A percentile compares a stretch with the other conserved stretches of the same genome.
These are phyloP conservation scores for Ectobius pallidus DNA, from an alignment of 2,888 invertebrate genomes.

Conservation along the genomic window DNA sequence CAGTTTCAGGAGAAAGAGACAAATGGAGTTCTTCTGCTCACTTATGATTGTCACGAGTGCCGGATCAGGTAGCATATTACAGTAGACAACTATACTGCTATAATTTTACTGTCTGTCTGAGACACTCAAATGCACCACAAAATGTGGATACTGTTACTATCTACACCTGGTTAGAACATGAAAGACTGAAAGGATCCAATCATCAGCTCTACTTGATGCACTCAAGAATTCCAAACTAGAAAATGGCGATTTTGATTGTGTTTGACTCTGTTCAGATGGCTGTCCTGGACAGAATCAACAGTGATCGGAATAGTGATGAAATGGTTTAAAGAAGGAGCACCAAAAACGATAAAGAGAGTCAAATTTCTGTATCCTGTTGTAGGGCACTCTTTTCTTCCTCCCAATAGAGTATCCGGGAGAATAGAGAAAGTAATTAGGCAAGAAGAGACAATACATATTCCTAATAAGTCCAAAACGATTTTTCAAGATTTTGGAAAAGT, in stretches of 20 bases:
- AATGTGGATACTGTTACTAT: background rate
- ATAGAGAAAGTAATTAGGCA: too few species aligned
- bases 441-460: background rate
- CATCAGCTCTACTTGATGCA: conserved; percentile 3
- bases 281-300: conserved; percentile 21
- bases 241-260: conserved; percentile 9
- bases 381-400: background rate
- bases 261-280: background rate
- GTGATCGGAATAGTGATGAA: conserved; percentile 7
- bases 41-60: background rate
- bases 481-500: conserved; percentile 7
- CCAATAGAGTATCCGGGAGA: background rate
- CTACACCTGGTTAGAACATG: conserved; percentile 1
- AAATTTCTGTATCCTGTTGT: background rate
- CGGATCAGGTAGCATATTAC: background rate
- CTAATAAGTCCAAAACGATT: conserved; percentile 1
- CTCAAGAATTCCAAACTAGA: conserved; percentile 2
- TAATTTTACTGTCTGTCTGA: conserved; percentile 4
- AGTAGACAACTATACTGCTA: conserved; percentile 11
- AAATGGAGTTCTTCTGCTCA: background rate
- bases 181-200: conserved; percentile 1
- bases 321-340: too few species aligned
- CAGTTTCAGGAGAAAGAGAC: background rate
- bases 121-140: conserved; percentile 22
- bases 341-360: conserved; percentile 7